Percentiles rank a stretch among this genome's conserved stretches.
Conservation (phyloP, 2,888 invertebrate genomes). For the Hypsopygia costalis region DNA sequence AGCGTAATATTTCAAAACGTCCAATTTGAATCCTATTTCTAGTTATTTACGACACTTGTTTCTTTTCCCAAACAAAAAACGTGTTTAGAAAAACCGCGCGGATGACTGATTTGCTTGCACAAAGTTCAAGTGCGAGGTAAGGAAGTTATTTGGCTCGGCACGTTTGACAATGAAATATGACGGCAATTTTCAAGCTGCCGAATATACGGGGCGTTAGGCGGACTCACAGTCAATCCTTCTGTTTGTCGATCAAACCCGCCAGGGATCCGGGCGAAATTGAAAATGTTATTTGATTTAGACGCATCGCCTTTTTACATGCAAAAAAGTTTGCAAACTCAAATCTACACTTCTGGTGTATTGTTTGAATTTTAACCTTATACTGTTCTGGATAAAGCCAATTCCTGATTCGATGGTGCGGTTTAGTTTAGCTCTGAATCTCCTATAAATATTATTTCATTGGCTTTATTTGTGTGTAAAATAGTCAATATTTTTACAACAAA, state of each 20-base stretch:
- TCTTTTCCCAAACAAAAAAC: not conserved
- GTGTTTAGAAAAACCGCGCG: slow-evolving; percentile 3
- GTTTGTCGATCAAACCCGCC: slow-evolving; percentile 60
- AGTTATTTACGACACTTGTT: slow-evolving; percentile 14
- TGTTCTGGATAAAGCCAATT: too few relatives aligned
- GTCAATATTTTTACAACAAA: too few relatives aligned
- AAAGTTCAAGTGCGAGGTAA: slow-evolving; percentile 52
- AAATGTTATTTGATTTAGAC: slow-evolving; percentile 49
- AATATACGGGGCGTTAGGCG: slow-evolving; percentile 35
- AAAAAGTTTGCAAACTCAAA: not conserved
- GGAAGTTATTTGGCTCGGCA: slow-evolving; percentile 58
- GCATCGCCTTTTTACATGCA: slow-evolving; percentile 29
- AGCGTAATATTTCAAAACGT: not conserved
- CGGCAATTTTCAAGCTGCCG: slow-evolving; percentile 62
- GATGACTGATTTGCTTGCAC: slow-evolving; percentile 46
- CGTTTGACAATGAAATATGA: slow-evolving; percentile 69
- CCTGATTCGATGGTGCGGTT: too few relatives aligned
- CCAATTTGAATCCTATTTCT: slow-evolving; percentile 10
- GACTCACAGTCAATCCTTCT: slow-evolving; percentile 53
- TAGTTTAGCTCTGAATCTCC: too few relatives aligned
- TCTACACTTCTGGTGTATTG: not conserved
- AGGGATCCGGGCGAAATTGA: slow-evolving; percentile 50
- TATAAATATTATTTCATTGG: too few relatives aligned
- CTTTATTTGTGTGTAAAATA: too few relatives aligned
- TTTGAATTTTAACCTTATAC: not conserved